A percentile compares a stretch with the other conserved stretches of the same genome.
phyloP scores from a whole-genome alignment of 2,113 vertebrate genomes.

The Sinocyclocheilus anophthalmus region DNA sequence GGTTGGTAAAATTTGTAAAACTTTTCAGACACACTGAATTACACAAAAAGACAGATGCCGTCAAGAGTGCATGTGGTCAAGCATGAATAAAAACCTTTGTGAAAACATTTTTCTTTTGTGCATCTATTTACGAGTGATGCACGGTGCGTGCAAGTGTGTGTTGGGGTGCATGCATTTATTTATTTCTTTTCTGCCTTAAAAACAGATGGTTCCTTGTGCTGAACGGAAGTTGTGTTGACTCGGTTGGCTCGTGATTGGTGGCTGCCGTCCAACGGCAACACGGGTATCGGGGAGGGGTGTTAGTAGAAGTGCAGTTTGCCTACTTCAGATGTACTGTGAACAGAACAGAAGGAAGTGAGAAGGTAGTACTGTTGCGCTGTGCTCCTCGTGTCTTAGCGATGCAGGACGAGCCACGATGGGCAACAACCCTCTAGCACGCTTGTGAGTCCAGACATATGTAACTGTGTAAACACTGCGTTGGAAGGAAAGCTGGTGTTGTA shows the following conservation, averaged over 20 bases:
- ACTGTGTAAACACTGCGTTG: conserved; percentile 50
- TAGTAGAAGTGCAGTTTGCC: conserved; percentile 95
- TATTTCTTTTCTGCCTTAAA: conserved; percentile 73
- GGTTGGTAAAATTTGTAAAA: too few relatives aligned
- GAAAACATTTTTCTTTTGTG: conserved; percentile 44
- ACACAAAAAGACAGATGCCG: too few relatives aligned
- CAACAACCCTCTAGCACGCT: conserved; percentile 76
- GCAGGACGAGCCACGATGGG: conserved; percentile 78
- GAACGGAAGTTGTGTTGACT: conserved; percentile 99
- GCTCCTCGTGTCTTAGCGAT: conserved; percentile 77
- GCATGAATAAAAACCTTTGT: conserved; percentile 41
- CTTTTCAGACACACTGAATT: too few relatives aligned
- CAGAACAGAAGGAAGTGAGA: conserved; percentile 94
- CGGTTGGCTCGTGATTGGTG: conserved; percentile 91
- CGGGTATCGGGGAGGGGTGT: conserved; percentile 89
- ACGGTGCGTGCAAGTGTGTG: conserved; percentile 14
- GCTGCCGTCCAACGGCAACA: conserved; percentile 94
- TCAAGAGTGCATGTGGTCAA: background rate
- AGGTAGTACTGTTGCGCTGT: conserved; percentile 85
- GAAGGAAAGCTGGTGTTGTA: conserved; percentile 45
- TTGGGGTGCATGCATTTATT: conserved; percentile 67
- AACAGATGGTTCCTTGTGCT: conserved; percentile 99
- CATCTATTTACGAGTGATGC: conserved; percentile 39
- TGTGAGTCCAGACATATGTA: conserved; percentile 59
- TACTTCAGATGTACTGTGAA: conserved; percentile 90